phyloP scores from a whole-genome alignment of 2,888 invertebrate genomes.

The Hymenopus coronatus region DNA sequence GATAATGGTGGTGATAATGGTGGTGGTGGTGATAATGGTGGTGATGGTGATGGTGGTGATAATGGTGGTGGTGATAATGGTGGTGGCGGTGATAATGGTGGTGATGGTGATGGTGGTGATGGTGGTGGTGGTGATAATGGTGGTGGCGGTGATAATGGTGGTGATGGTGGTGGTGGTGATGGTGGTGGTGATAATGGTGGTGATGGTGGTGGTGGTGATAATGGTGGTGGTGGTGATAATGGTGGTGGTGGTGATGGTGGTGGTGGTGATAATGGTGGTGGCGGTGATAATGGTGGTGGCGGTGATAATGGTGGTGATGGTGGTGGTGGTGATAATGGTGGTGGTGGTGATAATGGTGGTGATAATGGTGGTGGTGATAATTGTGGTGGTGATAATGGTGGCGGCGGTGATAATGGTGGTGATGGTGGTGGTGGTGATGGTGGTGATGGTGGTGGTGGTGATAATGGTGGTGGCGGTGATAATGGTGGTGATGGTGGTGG shows the following conservation, averaged over 20 bases:
- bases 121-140: background rate
- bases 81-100: background rate
- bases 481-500: too few species aligned
- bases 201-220: background rate
- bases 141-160: background rate
- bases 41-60: background rate
- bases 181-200: background rate
- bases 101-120: background rate
- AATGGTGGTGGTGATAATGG: background rate
- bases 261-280: background rate
- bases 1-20: background rate
- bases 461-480: background rate
- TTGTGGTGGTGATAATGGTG: too few species aligned
- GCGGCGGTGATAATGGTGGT: background rate
- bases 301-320: background rate
- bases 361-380: background rate
- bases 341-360: background rate
- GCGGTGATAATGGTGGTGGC: background rate
- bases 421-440: background rate
- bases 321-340: background rate
- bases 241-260: too few species aligned
- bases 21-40: background rate
- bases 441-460: background rate
- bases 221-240: too few species aligned
- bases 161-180: background rate